Percentiles rank a stretch among this genome's conserved stretches.
Evolutionary conservation across 1,140 invertebrate genomes (phyloP).

Genomic region (Cydia pomonella): DNA sequence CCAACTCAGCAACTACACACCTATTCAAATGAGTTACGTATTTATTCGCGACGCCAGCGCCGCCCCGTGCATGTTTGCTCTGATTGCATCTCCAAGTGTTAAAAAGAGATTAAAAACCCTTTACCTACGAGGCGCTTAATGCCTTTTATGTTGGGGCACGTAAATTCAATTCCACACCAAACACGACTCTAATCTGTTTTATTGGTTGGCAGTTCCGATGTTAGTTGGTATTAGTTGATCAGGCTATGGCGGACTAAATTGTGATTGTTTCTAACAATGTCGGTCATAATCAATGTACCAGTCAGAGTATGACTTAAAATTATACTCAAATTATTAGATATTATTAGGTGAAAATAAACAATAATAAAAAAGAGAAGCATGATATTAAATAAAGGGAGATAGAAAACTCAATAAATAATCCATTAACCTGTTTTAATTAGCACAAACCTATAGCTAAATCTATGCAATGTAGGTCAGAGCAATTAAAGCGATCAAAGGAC

Average conservation of each 20-base stretch:
- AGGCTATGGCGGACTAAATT: neutral
- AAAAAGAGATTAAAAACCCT: neutral
- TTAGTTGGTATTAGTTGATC: constrained; percentile 7
- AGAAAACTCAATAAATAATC: neutral
- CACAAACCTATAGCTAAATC: neutral
- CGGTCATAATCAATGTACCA: no score
- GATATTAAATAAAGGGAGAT: no score
- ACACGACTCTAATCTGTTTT: constrained; percentile 4
- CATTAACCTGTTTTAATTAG: neutral
- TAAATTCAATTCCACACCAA: neutral
- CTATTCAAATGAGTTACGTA: constrained; percentile 9
- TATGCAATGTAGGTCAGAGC: neutral
- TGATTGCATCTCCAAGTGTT: neutral
- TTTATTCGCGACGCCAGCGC: neutral
- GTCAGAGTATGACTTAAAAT: no score
- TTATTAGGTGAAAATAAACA: no score
- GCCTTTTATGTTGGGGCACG: neutral
- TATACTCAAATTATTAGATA: no score
- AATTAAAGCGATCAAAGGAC: constrained; percentile 11
- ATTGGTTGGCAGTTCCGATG: neutral
- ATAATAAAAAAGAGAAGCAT: no score
- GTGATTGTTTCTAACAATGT: no score
- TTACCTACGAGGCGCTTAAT: neutral
- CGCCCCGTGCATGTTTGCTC: constrained; percentile 6
- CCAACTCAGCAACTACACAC: neutral